Base-by-base conservation (phyloP, 2,888 invertebrate genomes). In the Trimorus sp. region DNA sequence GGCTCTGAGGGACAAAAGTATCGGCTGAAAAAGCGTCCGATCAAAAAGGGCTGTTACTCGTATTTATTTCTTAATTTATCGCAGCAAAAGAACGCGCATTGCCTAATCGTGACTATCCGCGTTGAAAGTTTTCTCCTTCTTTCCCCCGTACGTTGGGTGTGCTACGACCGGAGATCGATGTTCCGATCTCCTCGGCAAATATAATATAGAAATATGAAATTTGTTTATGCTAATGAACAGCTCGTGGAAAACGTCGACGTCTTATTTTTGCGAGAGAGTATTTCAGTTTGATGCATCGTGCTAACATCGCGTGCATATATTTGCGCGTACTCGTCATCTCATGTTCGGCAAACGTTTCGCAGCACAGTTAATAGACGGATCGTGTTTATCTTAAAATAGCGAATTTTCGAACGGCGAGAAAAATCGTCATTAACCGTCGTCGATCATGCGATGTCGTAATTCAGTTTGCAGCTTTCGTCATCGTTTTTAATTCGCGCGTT, bases 261-360 rank as follows among this genome's bases (percentile, higher is more conserved):
- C 71, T 60, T 63, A 82, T 73, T 77, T 76, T 73, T 69, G 76
- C 71, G 40, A 65, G 68, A 68, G 76, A 56, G 51, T 74, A 73
- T 78, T 74, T 78, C 36, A 74, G 63, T 74, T 78, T 78, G 69
- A 82, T 74, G 70, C 69, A 73, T 77, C 76, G 73, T 42, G 81
- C 73, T 81, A 81, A 81, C 76, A 71, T 68, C 69, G 77, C 74
- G 65, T 69, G 82, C 58, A 78, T 77, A 82, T 66, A 78, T 75
- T 79, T 79, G 70, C 77, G 77, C 83, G 84, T 84, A 69, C 83
- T 85, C 84, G 83, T 76, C 79, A 75, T 75, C 54, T 74, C 54
- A 40, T 65, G 74, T 70, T 79, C 71, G 45, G 78, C 73, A 70
- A 71, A 83, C 70, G 84, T 85, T 84, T 83, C 54, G 60, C 42